Evolutionary conservation across 2,113 vertebrate species (phyloP), one percentile per base, ranked within the genome.

Genomic region (Arvicanthis niloticus): DNA sequence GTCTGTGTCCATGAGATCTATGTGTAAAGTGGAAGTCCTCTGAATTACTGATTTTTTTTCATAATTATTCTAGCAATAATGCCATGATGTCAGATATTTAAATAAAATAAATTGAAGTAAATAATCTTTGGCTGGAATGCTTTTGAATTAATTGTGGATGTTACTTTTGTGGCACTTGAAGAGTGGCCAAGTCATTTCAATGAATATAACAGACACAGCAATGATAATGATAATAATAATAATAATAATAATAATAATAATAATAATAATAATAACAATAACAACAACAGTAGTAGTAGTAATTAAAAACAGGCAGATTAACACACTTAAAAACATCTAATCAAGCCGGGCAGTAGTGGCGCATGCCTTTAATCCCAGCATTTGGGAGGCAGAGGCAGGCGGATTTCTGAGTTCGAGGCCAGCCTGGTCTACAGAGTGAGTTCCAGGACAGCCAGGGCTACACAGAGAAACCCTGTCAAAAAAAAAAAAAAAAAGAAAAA

Each of bases 141-240:
- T 88, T 73, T 78, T 80, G 8, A 48, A 88, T 94, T 93, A 82
- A 87, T 88, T 24, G 92, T 88, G 37, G 19, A 88, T 75, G 40
- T 24, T 58, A 5, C 11, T 3, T 67, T 84, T 31, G 19, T 45
- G 34, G 77, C 72, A 1, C 17, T 29, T 88, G 24, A 81, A 92
- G 24, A 15, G 19, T 62, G 4, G 10, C 7, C 24, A 80, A 21
- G 4, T 9, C 78, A 80, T 84, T 76, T 51, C 89, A 95, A 91
- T 42, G 3, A 21, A 37, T 37, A 26, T 22, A 45, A 48, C n/a
- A 95, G 7, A 68, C 56, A 84, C 5, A 88, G 24, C 21, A 82
- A 62, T 60, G 24, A 77, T 93, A 77, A 3, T 77, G 91, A 76
- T 1, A n/a, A 40, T 15, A 68, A 34, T 68, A 29, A 29, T 12